Evolutionary conservation across 2,888 invertebrate species (phyloP).

Genomic region (Tachystola acroxantha): DNA sequence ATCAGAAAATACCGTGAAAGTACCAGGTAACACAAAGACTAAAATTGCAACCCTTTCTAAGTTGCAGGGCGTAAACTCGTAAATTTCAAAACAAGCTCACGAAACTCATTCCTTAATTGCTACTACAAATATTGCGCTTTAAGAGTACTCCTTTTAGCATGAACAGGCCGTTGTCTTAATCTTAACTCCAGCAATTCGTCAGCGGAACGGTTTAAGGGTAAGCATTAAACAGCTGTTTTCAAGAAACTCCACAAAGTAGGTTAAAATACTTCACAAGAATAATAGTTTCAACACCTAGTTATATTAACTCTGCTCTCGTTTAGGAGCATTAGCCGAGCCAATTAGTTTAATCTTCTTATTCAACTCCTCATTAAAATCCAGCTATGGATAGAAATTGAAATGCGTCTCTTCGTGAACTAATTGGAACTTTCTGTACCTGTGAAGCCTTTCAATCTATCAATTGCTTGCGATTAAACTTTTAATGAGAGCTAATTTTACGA

Average conservation of each 20-base stretch:
- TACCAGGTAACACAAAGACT: no score
- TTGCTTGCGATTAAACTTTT: no score
- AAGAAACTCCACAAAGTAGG: background rate
- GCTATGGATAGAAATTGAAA: background rate
- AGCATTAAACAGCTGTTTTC: constrained; percentile 10
- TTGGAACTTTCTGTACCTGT: background rate
- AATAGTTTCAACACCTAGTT: constrained; percentile 1
- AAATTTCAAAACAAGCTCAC: constrained; percentile 2
- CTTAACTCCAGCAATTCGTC: constrained; percentile 44
- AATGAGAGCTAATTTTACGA: no score
- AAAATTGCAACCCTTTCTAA: no score
- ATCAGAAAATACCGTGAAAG: no score
- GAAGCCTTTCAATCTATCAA: background rate
- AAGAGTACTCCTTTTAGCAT: constrained; percentile 18
- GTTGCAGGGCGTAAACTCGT: no score
- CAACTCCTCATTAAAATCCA: background rate
- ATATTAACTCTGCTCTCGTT: background rate
- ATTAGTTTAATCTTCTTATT: constrained; percentile 4
- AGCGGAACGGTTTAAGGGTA: constrained; percentile 33
- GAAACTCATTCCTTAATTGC: constrained; percentile 8
- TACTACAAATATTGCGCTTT: constrained; percentile 7
- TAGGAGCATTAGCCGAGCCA: background rate
- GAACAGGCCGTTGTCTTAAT: constrained; percentile 41
- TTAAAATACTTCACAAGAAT: background rate
- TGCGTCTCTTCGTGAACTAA: background rate